Evolutionary conservation across 2,797 vertebrate genomes (phyloP).

Genomic region (Lagorchestes hirsutus): DNA sequence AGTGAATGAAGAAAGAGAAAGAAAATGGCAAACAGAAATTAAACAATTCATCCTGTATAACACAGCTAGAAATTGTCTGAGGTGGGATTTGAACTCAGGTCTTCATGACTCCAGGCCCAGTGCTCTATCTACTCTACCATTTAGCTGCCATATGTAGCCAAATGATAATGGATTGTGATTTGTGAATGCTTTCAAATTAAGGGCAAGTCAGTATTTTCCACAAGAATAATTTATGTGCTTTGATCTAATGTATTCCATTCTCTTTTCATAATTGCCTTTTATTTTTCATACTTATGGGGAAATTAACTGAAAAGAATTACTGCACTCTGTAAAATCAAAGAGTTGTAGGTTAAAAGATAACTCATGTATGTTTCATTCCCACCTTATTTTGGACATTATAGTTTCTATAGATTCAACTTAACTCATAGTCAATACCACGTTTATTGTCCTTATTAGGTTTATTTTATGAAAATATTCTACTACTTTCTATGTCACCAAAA

Average conservation of each 20-base stretch:
- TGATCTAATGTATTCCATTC: conserved; percentile 28
- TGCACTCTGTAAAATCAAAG: conserved; percentile 33
- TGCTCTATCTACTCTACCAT: background rate
- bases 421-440: conserved; percentile 20
- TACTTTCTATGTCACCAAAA: background rate
- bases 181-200: conserved; percentile 48
- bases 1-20: background rate
- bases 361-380: conserved; percentile 1
- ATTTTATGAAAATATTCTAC: conserved; percentile 38
- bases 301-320: conserved; percentile 49
- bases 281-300: conserved; percentile 42
- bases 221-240: conserved; percentile 60
- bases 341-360: background rate
- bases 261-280: conserved; percentile 39
- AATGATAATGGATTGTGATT: conserved; percentile 67
- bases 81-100: background rate
- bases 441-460: conserved; percentile 33
- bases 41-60: background rate
- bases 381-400: conserved; percentile 45
- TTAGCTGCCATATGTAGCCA: conserved; percentile 4
- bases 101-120: background rate
- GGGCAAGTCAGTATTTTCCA: conserved; percentile 33
- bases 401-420: conserved; percentile 37
- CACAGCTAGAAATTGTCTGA: background rate
- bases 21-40: background rate